A percentile compares a stretch with the other conserved stretches of the same genome.
Evolutionary conservation across 1,140 invertebrate species (phyloP).

Genomic region (Pentalonia nigronervosa): DNA sequence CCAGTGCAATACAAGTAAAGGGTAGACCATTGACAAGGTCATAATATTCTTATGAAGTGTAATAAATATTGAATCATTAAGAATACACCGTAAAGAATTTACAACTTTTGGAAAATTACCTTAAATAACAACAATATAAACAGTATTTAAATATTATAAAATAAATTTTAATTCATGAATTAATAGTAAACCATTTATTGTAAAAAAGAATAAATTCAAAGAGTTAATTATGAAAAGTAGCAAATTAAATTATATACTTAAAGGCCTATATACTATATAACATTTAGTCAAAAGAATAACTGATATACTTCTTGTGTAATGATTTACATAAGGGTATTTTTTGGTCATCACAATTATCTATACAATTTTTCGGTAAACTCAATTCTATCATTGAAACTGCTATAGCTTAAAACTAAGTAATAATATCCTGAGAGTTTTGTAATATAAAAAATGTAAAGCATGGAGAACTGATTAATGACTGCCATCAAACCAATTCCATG

Average conservation of each 20-base stretch:
- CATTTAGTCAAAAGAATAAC: too few relatives aligned
- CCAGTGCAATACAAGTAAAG: constrained; percentile 47
- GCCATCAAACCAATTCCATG: not conserved
- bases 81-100: not conserved
- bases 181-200: not conserved
- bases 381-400: not conserved
- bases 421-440: not conserved
- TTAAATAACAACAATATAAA: not conserved
- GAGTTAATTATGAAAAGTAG: not conserved
- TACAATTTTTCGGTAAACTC: not conserved
- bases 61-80: constrained; percentile 34
- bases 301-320: too few relatives aligned
- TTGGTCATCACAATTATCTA: too few relatives aligned
- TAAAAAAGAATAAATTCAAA: not conserved
- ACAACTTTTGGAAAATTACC: constrained; percentile 57
- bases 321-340: not conserved
- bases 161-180: not conserved
- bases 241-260: not conserved
- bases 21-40: constrained; percentile 45
- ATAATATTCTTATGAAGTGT: constrained; percentile 45
- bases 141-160: not conserved
- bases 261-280: not conserved
- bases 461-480: not conserved
- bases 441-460: not conserved
- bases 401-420: not conserved